Percentiles rank a stretch among this genome's conserved stretches.
Conservation (phyloP, 2,113 vertebrate species). For the Brachyistius frenatus region DNA sequence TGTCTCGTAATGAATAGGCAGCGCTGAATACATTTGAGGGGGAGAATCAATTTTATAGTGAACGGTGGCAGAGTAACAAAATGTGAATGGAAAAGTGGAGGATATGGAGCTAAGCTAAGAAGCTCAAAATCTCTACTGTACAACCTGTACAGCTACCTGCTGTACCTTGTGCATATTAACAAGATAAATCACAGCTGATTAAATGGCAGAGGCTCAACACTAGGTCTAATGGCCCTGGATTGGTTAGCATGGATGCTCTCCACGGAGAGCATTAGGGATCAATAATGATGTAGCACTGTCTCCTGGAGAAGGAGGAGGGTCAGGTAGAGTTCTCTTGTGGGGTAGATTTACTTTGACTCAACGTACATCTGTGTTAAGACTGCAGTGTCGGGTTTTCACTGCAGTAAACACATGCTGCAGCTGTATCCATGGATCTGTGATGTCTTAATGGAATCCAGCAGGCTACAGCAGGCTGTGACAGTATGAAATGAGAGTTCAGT, state of each 20-base stretch:
- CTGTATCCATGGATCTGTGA: slow-evolving; percentile 62
- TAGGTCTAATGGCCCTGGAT: slow-evolving; percentile 58
- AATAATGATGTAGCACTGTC: slow-evolving; percentile 75
- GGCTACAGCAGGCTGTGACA: slow-evolving; percentile 67
- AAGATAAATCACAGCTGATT: slow-evolving; percentile 71
- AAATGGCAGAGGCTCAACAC: slow-evolving; percentile 51
- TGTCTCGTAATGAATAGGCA: slow-evolving; percentile 65
- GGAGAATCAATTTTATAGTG: slow-evolving; percentile 62
- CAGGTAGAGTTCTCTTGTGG: slow-evolving; percentile 49
- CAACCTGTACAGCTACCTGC: slow-evolving; percentile 36
- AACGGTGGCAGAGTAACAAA: slow-evolving; percentile 57
- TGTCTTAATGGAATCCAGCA: slow-evolving; percentile 71
- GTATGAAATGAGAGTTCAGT: slow-evolving; percentile 72
- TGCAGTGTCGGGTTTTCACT: slow-evolving; percentile 45
- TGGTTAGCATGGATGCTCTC: slow-evolving; percentile 47
- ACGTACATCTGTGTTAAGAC: slow-evolving; percentile 60
- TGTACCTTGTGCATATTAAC: slow-evolving; percentile 65
- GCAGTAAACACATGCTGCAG: slow-evolving; percentile 57
- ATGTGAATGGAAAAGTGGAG: slow-evolving; percentile 48
- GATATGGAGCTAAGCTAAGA: slow-evolving; percentile 41
- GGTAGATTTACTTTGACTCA: slow-evolving; percentile 60
- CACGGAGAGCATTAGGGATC: slow-evolving; percentile 62
- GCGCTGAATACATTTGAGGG: slow-evolving; percentile 64
- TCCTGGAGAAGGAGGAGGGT: slow-evolving; percentile 28
- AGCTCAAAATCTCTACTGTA: slow-evolving; percentile 17